These are phyloP conservation scores for Urocolius indicus DNA, from an alignment of 2,113 vertebrate genomes.

Conservation along the genomic window DNA sequence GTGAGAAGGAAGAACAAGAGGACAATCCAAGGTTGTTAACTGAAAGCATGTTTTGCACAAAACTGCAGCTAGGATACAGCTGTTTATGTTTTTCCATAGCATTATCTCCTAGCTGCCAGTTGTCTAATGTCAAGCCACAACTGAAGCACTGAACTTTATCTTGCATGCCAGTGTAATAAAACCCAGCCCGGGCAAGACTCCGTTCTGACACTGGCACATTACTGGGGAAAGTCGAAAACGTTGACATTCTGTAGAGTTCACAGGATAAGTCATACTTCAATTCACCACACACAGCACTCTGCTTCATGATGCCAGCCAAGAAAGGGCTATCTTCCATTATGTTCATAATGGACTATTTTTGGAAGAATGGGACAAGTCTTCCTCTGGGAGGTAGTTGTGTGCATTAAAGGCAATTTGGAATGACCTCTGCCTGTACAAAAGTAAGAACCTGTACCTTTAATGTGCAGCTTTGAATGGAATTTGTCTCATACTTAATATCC, in stretches of 20 bases:
- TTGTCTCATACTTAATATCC: not conserved
- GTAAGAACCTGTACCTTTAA: conserved; percentile 1
- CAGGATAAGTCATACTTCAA: conserved; percentile 91
- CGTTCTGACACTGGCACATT: conserved; percentile 84
- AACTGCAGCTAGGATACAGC: conserved; percentile 88
- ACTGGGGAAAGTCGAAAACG: conserved; percentile 86
- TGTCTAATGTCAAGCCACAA: conserved; percentile 89
- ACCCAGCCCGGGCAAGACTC: conserved; percentile 92
- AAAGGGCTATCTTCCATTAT: conserved; percentile 83
- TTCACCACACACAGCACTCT: conserved; percentile 74
- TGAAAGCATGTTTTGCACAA: conserved; percentile 85
- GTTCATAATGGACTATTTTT: conserved; percentile 80
- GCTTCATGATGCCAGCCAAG: conserved; percentile 82
- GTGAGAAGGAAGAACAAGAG: conserved; percentile 82
- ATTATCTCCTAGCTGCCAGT: conserved; percentile 91
- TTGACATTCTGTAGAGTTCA: conserved; percentile 94
- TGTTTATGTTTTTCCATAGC: conserved; percentile 90
- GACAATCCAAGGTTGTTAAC: conserved; percentile 79
- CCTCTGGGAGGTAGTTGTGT: conserved; percentile 89
- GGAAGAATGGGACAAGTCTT: conserved; percentile 82
- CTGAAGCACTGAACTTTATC: conserved; percentile 94
- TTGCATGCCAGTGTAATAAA: conserved; percentile 91
- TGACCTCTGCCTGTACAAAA: conserved; percentile 17
- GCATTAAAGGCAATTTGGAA: conserved; percentile 62
- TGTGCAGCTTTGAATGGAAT: not conserved